Evolutionary conservation across 2,797 vertebrate genomes (phyloP).

Genomic region (Lycodopsis pacificus): DNA sequence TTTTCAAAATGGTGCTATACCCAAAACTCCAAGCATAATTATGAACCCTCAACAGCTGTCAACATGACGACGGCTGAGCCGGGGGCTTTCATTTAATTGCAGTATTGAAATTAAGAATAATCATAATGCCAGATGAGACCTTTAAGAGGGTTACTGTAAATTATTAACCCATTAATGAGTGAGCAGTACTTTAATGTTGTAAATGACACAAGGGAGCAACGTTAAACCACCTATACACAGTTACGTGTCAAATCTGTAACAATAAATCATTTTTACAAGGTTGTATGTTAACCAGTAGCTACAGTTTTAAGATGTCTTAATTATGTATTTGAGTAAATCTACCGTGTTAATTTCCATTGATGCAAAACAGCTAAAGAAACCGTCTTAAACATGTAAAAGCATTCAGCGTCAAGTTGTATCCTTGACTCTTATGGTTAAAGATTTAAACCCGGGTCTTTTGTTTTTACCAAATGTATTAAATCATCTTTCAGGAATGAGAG

Average conservation of each 20-base stretch:
- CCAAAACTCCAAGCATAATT: too few species aligned
- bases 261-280: background rate
- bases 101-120: background rate
- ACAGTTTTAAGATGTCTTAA: background rate
- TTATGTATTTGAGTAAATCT: background rate
- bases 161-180: too few species aligned
- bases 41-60: too few species aligned
- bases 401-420: background rate
- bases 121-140: background rate
- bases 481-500: constrained; percentile 50
- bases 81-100: too few species aligned
- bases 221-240: background rate
- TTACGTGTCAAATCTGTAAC: background rate
- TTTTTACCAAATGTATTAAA: constrained; percentile 25
- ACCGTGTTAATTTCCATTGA: background rate
- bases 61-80: too few species aligned
- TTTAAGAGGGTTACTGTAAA: too few species aligned
- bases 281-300: background rate
- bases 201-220: background rate
- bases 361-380: background rate
- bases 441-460: constrained; percentile 17
- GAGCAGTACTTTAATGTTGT: too few species aligned
- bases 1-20: too few species aligned
- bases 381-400: background rate
- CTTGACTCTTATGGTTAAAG: background rate